Evolutionary conservation across 1,140 invertebrate species (phyloP).

Genomic region (Probaryconus sp.): DNA sequence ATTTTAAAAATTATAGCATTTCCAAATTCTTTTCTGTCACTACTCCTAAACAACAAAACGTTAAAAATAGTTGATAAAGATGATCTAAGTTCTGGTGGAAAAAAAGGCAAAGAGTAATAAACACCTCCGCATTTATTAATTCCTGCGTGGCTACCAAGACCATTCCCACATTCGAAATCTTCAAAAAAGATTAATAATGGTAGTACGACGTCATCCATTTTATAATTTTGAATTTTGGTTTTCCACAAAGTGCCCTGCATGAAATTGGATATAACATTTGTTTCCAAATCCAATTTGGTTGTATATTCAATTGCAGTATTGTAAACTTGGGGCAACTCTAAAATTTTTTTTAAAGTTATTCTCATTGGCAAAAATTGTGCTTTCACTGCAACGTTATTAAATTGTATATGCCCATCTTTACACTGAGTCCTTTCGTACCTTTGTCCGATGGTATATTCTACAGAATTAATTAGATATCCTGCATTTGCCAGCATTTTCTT

Average conservation of each 20-base stretch:
- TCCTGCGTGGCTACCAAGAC: constrained; percentile 10
- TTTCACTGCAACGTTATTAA: no score
- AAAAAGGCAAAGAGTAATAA: constrained; percentile 7
- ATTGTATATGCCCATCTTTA: no score
- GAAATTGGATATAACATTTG: constrained; percentile 2
- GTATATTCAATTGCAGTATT: neutral
- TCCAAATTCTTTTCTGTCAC: neutral
- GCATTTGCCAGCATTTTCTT: no score
- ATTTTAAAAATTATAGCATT: neutral
- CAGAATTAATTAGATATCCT: no score
- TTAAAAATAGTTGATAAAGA: neutral
- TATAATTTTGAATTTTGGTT: constrained; percentile 14
- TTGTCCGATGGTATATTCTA: no score
- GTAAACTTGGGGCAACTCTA: constrained; percentile 5
- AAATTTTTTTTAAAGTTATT: constrained; percentile 10
- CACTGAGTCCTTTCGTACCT: no score
- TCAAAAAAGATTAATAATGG: neutral
- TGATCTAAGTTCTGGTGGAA: neutral
- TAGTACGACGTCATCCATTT: constrained; percentile 1
- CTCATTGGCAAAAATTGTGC: neutral
- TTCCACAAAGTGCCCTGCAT: constrained; percentile 7
- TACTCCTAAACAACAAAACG: neutral
- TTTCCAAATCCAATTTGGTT: constrained; percentile 6
- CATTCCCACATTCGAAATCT: constrained; percentile 5
- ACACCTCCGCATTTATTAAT: constrained; percentile 12